Percentiles rank a stretch among this genome's conserved stretches.
Conservation (phyloP, 2,888 invertebrate species). For the Lordiphosa andalusiaca region DNA sequence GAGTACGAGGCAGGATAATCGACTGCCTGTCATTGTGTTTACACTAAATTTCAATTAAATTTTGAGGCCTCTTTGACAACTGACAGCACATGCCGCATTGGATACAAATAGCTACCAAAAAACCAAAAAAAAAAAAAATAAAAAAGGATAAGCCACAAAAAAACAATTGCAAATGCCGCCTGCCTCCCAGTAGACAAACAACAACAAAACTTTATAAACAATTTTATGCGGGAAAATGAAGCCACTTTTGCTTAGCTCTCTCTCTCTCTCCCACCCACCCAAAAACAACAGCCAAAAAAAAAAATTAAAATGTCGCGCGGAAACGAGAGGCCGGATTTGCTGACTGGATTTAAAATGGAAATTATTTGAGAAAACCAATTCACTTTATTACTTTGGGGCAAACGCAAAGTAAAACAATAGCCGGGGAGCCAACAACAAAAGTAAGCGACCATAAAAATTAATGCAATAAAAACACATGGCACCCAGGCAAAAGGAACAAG, state of each 20-base stretch:
- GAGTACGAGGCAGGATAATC: constrained; percentile 50
- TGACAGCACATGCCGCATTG: constrained; percentile 42
- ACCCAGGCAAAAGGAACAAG: constrained; percentile 36
- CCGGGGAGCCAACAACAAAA: constrained; percentile 35
- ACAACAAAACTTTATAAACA: constrained; percentile 62
- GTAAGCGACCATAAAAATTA: constrained; percentile 66
- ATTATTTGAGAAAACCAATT: constrained; percentile 72
- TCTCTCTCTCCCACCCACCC: no score
- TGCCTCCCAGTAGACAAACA: constrained; percentile 27
- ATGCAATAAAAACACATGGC: constrained; percentile 71
- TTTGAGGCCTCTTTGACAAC: constrained; percentile 59
- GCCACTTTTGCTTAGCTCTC: constrained; percentile 57
- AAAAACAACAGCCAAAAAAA: constrained; percentile 11
- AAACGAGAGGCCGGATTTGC: constrained; percentile 58
- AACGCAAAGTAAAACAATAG: constrained; percentile 69
- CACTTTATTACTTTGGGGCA: constrained; percentile 73
- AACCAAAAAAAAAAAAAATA: constrained; percentile 8
- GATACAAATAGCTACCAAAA: constrained; percentile 31
- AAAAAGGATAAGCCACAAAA: constrained; percentile 9
- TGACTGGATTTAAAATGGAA: constrained; percentile 71
- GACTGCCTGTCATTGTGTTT: constrained; percentile 66
- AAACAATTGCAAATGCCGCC: constrained; percentile 55
- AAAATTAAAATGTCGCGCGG: constrained; percentile 12
- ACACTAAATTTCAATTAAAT: constrained; percentile 73
- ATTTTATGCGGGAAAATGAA: constrained; percentile 67